Base-by-base conservation (phyloP, 2,797 vertebrate genomes). In the Chromis chromis region DNA sequence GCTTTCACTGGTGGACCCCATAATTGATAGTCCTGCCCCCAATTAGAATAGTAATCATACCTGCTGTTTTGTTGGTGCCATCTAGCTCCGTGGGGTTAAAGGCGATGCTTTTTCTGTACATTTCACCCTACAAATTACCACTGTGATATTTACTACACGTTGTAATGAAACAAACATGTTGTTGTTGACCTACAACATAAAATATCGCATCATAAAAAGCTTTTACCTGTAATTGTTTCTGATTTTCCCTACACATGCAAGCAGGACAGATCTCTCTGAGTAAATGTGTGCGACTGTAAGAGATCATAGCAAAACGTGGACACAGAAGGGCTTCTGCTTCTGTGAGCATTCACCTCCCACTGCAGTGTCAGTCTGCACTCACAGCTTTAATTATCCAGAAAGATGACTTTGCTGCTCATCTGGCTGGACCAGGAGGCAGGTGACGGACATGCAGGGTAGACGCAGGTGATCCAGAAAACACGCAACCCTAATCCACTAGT, bases 361-460 rank as follows among this genome's bases (percentile, higher is more conserved):
- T 60, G 83, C 82, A 54, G 82, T 54, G 63, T 76, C 74, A 57
- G 49, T 42, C 73, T 72, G 52, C 57, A 52, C 68, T 80, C 80
- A 39, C 52, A 65, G 70, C 62, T 78, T 81, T 88, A 86, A 87
- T 88, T 89, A 82, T 72, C 84, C 79, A 76, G 57, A 81, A 84
- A 78, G 65, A 86, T 63, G 76, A 60, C 54, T 69, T 64, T 28
- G 64, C 78, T 72, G 81, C 74, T 69, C 73, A 54, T 84, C 75
- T 79, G 68, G 55, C 66, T 27, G 2, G 4, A 64, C 65, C 40
- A 16, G 60, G 46, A 78, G 84, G 67, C 73, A 67, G 79, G 58
- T 72, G 77, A 88, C 31, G 14, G 63, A 63, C 61, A 60, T 16
- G 31, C 55, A 65, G 70, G 71, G 58, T 44, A 28, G 64, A 69